Evolutionary conservation across 2,797 vertebrate species (phyloP), one percentile per base, ranked within the genome.

Genomic region (Chanos chanos): DNA sequence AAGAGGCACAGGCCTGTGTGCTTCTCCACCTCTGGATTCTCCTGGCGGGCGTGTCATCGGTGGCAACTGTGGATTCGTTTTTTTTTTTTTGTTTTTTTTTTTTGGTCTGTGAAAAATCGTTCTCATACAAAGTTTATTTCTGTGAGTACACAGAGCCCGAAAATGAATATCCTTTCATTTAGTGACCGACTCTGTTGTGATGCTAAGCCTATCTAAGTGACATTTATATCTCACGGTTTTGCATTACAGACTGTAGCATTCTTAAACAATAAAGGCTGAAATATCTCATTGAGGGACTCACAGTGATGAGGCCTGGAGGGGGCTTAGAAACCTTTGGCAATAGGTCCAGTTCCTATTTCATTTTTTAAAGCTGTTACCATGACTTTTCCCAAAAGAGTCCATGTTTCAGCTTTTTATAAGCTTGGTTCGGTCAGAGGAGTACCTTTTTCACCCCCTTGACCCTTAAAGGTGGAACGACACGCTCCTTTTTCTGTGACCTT

Each of bases 401-500:
- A 4, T 37, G 22, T 50, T 13, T 50, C 31, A 59, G 22, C 10
- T 5, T 2, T 4, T 3, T 15, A 7, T 47, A 28, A 37, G 45
- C 52, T 55, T 45, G 44, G 50, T 43, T 44, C 48, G 31, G 39
- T 21, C 63, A 24, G 47, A 41, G 34, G 45, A 36, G 59, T 28
- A 13, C 18, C 56, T 47, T 63, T 41, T 60, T 25, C n/a, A n/a
- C n/a, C n/a, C n/a, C 39, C 50, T 41, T 64, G 68, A 67, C 64
- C 64, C 74, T 74, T 73, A 70, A 64, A 74, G 67, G 59, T 57
- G 60, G 70, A 51, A 22, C 62, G 58, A 57, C 48, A 24, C n/a
- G 41, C 27, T 47, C 57, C 53, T 37, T 55, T 69, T 53, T 62
- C 59, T 9, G 3, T 15, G 13, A 21, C 3, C 45, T 55, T 28